Evolutionary conservation across 2,797 vertebrate species (phyloP), one percentile per base, ranked within the genome.

Genomic region (Molossus alvarezi): DNA sequence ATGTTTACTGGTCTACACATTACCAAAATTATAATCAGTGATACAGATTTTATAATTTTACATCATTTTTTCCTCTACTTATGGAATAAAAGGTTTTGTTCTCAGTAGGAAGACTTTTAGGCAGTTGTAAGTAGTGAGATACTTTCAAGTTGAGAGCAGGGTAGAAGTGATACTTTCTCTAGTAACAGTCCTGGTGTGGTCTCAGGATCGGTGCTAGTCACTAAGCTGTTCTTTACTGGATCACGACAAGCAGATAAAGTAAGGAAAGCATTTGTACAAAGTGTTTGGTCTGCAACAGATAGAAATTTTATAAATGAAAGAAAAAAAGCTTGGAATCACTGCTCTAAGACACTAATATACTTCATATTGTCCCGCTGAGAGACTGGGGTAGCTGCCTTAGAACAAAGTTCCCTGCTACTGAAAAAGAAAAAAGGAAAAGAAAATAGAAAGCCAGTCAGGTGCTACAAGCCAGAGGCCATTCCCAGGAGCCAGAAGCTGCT

Each of bases 1-100:
- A 33, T 33, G n/a, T 45, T 65, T 60, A 67, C 21, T 79, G 15
- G 41, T 25, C 51, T 37, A 89, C 1, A 57, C 82, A 82, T 55
- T 57, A 88, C 15, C 69, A 85, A 91, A 92, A 89, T 85, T 55
- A 64, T 15, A 77, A 71, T 65, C 45, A 90, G 6, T 51, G 87
- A 83, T 51, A 69, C 20, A 87, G 29, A 72, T 76, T 45, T 75
- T 83, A 88, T 29, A 93, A 64, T 90, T 94, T 90, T 41, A 65
- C 81, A 76, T 93, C 8, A 58, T 25, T 79, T 88, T 77, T 84
- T 88, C 21, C 45, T 37, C 83, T 75, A 67, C n/a, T 76, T 91
- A 41, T 62, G 29, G 37, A 86, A 73, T 67, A 60, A 77, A 90
- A 71, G 48, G 14, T 53, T 15, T 57, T 33, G 15, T 72, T 51